A percentile compares a stretch with the other conserved stretches of the same genome.
Evolutionary conservation across 2,888 invertebrate species (phyloP).

Genomic region (Heteromurus nitidus): DNA sequence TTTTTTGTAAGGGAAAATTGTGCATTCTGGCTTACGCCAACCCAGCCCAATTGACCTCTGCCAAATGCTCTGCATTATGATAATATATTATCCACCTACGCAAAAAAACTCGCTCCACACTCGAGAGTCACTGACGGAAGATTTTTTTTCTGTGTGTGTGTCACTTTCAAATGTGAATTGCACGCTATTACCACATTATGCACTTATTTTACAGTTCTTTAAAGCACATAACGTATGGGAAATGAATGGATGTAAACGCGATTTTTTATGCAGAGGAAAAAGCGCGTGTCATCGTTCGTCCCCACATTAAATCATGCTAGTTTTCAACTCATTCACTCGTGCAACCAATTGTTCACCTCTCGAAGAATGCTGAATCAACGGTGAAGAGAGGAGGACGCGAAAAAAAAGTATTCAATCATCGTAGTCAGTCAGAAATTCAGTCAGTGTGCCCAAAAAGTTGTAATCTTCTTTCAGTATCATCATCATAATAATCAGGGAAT

Average conservation of each 20-base stretch:
- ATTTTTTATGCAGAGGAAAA: conserved; percentile 10
- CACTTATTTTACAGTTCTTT: neutral
- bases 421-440: too few species aligned
- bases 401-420: conserved; percentile 55
- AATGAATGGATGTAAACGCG: neutral
- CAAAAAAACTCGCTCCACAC: conserved; percentile 24
- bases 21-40: conserved; percentile 12
- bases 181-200: conserved; percentile 12
- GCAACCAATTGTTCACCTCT: too few species aligned
- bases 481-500: conserved; percentile 29
- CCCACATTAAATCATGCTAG: conserved; percentile 1
- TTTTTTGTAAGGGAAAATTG: conserved; percentile 16
- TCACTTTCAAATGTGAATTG: conserved; percentile 36
- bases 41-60: conserved; percentile 68
- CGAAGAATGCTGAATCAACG: conserved; percentile 27
- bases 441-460: conserved; percentile 45
- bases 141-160: conserved; percentile 12
- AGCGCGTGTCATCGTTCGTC: conserved; percentile 42
- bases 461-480: conserved; percentile 38
- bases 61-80: conserved; percentile 49
- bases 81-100: conserved; percentile 62
- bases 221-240: too few species aligned
- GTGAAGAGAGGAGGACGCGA: conserved; percentile 34
- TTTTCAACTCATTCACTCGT: too few species aligned
- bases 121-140: too few species aligned